Base-by-base conservation (phyloP, 92 coral and sea anemone species). In the Anthopleura xanthogrammica region DNA sequence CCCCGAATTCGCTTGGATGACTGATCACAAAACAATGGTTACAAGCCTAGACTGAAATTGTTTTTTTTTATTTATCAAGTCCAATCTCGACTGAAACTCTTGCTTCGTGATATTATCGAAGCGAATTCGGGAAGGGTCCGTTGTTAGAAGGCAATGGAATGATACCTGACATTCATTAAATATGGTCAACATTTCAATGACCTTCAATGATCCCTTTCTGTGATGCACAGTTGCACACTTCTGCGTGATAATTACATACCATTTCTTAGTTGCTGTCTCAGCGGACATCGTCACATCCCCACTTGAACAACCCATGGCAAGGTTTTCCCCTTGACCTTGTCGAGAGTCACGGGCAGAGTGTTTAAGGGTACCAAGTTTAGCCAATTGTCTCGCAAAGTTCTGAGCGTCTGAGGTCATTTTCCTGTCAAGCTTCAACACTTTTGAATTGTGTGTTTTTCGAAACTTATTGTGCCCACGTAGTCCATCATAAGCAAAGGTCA, bases 291-390 rank as follows among this genome's bases (percentile, higher is more conserved):
- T 79, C 20, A 85, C 76, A 40, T 90, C 93, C 13, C 87, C 90
- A 65, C 88, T 91, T 7, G 97, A 86, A 60, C 99, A 96, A 7
- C 97, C 99, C 96, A 90, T 89, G 40, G 94, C 95, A 19, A 96
- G 88, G 82, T 91, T 96, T 77, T 96, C 99, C 0, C 97, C 99
- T 83, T 96, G 94, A 60, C 90, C 93, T 8, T 90, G 90, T 10
- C 99, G 94, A 4, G 87, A 75, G 56, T 81, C 85, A 19, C 87
- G 87, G 17, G 90, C 88, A 2, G 99, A 96, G 75, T 96, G 99
- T 36, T 91, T 85, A 14, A 94, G 84, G 10, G 89, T 88, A 0
- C 94, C 97, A 16, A 88, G 85, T 11, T 89, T 65, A 5, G 96
- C 96, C 75, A 96, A 87, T 50, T 94, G 79, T 66, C 83, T 79